Evolutionary conservation across 2,888 invertebrate genomes (phyloP).

Genomic region (Epiblema foenella): DNA sequence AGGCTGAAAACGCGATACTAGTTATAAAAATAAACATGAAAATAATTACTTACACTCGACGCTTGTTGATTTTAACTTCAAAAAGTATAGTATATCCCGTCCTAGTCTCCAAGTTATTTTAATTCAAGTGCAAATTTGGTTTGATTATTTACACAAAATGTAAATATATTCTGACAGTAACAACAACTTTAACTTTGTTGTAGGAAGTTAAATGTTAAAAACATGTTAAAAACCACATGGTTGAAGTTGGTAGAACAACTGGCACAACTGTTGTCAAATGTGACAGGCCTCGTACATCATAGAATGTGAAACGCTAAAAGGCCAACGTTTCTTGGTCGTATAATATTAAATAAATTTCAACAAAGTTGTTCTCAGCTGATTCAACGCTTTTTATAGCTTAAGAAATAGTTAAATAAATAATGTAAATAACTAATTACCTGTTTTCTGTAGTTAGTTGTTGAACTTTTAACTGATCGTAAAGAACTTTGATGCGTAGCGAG

Average conservation of each 20-base stretch:
- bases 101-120: neutral
- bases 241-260: slow-evolving; percentile 9
- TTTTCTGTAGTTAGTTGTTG: slow-evolving; percentile 12
- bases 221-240: slow-evolving; percentile 43
- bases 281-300: slow-evolving; percentile 3
- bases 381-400: slow-evolving; percentile 5
- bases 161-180: neutral
- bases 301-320: neutral
- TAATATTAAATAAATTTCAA: slow-evolving; percentile 26
- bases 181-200: slow-evolving; percentile 11
- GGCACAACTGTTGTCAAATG: slow-evolving; percentile 36
- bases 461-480: slow-evolving; percentile 22
- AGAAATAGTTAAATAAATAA: slow-evolving; percentile 2
- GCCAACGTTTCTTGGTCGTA: slow-evolving; percentile 27
- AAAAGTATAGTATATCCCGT: neutral
- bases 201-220: slow-evolving; percentile 37
- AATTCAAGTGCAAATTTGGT: neutral
- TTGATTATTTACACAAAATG: neutral
- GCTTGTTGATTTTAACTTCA: slow-evolving; percentile 34
- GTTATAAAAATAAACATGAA: neutral
- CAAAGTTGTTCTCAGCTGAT: slow-evolving; percentile 23
- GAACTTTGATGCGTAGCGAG: slow-evolving; percentile 35
- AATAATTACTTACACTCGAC: slow-evolving; percentile 24
- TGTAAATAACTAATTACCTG: slow-evolving; percentile 28
- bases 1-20: neutral